Evolutionary conservation across 2,888 invertebrate genomes (phyloP).

Genomic region (Drosophila birchii): DNA sequence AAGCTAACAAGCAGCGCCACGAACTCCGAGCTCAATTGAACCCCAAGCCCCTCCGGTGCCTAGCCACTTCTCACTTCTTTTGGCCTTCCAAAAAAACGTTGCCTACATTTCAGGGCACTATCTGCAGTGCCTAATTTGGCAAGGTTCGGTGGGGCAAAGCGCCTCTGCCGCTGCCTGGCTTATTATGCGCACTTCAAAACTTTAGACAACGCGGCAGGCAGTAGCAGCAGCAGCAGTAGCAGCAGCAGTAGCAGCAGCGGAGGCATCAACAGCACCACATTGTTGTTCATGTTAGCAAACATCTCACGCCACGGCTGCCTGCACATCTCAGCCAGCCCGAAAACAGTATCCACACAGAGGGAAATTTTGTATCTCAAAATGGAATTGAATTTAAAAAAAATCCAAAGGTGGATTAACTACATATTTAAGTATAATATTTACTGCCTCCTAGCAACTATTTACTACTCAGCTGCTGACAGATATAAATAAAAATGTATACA

Average conservation of each 20-base stretch:
- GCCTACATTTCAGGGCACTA: conserved; percentile 58
- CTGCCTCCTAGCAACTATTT: neutral
- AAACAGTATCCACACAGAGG: conserved; percentile 7
- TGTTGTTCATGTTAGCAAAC: conserved; percentile 76
- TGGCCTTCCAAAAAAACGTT: conserved; percentile 43
- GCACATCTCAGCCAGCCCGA: conserved; percentile 23
- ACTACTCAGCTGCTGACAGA: neutral
- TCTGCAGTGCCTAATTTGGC: conserved; percentile 74
- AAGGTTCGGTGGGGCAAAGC: conserved; percentile 49
- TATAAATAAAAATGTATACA: neutral
- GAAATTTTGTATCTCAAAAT: neutral
- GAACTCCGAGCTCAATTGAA: conserved; percentile 17
- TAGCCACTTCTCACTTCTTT: conserved; percentile 1
- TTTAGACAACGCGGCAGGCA: conserved; percentile 70
- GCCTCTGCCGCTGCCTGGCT: conserved; percentile 54
- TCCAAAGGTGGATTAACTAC: too few relatives aligned
- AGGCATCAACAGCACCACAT: conserved; percentile 51
- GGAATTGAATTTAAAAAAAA: neutral
- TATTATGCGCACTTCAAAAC: conserved; percentile 81
- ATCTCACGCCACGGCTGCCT: conserved; percentile 44
- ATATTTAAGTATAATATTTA: too few relatives aligned
- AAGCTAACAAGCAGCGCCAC: conserved; percentile 47
- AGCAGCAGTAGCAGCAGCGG: conserved; percentile 28
- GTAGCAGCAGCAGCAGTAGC: conserved; percentile 31
- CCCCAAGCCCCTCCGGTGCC: neutral